A percentile compares a stretch with the other conserved stretches of the same genome.
phyloP scores from a whole-genome alignment of 1,140 invertebrate species.

The Psilanteris sp. region DNA sequence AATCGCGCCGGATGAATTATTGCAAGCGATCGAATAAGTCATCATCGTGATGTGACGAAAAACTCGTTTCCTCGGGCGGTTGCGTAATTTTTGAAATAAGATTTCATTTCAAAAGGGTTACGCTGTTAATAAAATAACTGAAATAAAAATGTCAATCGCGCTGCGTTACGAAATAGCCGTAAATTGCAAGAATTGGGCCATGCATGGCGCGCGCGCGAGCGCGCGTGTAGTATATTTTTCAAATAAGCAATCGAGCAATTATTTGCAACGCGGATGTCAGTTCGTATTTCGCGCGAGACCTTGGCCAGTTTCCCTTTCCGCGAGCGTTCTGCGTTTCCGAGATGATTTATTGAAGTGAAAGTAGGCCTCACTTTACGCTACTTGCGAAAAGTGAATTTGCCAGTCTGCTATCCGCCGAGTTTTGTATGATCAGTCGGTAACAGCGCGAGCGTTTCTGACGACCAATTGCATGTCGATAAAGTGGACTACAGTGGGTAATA shows the following conservation, averaged over 20 bases:
- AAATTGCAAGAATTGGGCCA: constrained; percentile 78
- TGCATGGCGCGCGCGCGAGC: constrained; percentile 51
- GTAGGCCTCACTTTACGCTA: constrained; percentile 26
- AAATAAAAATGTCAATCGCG: constrained; percentile 62
- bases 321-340: constrained; percentile 43
- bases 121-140: constrained; percentile 54
- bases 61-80: constrained; percentile 40
- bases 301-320: constrained; percentile 79
- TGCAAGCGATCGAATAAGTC: constrained; percentile 6
- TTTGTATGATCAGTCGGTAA: background rate
- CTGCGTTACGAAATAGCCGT: constrained; percentile 71
- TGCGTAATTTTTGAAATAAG: constrained; percentile 38
- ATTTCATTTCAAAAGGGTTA: constrained; percentile 39
- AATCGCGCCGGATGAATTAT: too few species aligned
- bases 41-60: constrained; percentile 15
- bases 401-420: background rate
- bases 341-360: constrained; percentile 55
- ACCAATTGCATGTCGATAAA: too few species aligned
- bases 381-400: background rate
- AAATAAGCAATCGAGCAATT: constrained; percentile 74
- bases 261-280: constrained; percentile 78
- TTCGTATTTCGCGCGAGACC: constrained; percentile 74
- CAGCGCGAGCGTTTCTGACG: background rate
- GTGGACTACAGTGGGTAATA: too few species aligned
- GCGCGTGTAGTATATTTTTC: constrained; percentile 69